phyloP scores from a whole-genome alignment of 2,888 invertebrate species.

The Parochlus steinenii region DNA sequence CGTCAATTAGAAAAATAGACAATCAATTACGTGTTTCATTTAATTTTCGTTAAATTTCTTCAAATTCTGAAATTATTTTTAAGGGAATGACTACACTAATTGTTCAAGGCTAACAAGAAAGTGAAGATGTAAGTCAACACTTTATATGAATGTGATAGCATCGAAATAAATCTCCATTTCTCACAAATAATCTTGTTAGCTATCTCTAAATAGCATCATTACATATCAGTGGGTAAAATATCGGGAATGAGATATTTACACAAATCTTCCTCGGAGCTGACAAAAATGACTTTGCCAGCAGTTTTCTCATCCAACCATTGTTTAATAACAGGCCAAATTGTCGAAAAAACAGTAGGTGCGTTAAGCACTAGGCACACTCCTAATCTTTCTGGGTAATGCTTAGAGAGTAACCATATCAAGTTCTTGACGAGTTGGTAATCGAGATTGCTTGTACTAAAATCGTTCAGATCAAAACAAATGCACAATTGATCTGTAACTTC shows the following conservation, averaged over 20 bases:
- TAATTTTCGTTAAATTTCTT: too few relatives aligned
- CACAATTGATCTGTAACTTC: conserved; percentile 64
- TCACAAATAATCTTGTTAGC: too few relatives aligned
- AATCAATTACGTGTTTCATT: too few relatives aligned
- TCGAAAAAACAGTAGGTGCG: conserved; percentile 54
- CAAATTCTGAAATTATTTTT: too few relatives aligned
- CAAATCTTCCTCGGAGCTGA: conserved; percentile 48
- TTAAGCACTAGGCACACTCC: conserved; percentile 62
- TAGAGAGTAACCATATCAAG: conserved; percentile 57
- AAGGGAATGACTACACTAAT: too few relatives aligned
- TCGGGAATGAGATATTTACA: conserved; percentile 63
- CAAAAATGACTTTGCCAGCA: conserved; percentile 56
- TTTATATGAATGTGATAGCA: too few relatives aligned
- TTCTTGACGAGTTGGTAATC: conserved; percentile 67
- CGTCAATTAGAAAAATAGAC: too few relatives aligned
- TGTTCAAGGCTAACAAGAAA: too few relatives aligned
- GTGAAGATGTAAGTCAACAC: too few relatives aligned
- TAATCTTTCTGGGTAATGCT: conserved; percentile 62
- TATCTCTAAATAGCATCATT: too few relatives aligned
- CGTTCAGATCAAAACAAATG: conserved; percentile 60
- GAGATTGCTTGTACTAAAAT: conserved; percentile 59
- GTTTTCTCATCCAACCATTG: conserved; percentile 68
- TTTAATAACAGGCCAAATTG: conserved; percentile 61
- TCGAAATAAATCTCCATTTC: too few relatives aligned
- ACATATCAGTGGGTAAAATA: conserved; percentile 54